Base-by-base conservation (phyloP, 2,888 invertebrate species). In the Drosophila neoperkinsi region DNA sequence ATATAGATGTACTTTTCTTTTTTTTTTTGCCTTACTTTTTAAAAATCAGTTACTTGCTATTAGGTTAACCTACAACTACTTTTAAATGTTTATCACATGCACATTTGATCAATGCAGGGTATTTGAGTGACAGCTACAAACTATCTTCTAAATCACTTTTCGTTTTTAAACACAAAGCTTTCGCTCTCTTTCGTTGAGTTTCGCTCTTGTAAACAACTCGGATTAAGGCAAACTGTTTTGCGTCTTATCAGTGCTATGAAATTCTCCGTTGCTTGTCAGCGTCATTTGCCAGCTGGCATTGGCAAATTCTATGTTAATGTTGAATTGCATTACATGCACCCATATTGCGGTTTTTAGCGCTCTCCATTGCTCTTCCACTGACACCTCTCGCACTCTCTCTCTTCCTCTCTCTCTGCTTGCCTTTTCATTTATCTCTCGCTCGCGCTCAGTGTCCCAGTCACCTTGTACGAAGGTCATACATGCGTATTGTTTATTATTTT, bases 391-490 rank as follows among this genome's bases (percentile, higher is more conserved):
- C 64, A 34, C 46, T 25, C 16, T 30, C 25, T 30, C 30, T 10
- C 31, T 43, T 49, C 13, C 55, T n/a, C 33, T n/a, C 41, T 25
- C 33, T 49, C 51, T 25, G 31, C 28, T 25, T n/a, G 31, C 33
- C 38, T 63, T 25, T 46, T 43, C 2, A 43, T 43, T 43, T 46
- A 30, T 52, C 25, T 49, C 38, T 55, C 28, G 31, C 70, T 41
- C 52, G 74, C 66, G 43, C 61, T 59, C 55, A 38, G 36, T 84
- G 86, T 69, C 90, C 90, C 90, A 93, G 94, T 94, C 94, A 94
- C 94, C 94, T 94, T 94, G 94, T 80, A 80, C 76, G 92, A 94
- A 94, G 94, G 94, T 94, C 94, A 93, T 86, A 91, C 92, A 92
- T 93, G 93, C 93, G 92, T 91, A 88, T 83, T 82, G 58, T 82